Evolutionary conservation across 2,797 vertebrate species (phyloP), one percentile per base, ranked within the genome.

Genomic region (Acestrorhynchus altus): DNA sequence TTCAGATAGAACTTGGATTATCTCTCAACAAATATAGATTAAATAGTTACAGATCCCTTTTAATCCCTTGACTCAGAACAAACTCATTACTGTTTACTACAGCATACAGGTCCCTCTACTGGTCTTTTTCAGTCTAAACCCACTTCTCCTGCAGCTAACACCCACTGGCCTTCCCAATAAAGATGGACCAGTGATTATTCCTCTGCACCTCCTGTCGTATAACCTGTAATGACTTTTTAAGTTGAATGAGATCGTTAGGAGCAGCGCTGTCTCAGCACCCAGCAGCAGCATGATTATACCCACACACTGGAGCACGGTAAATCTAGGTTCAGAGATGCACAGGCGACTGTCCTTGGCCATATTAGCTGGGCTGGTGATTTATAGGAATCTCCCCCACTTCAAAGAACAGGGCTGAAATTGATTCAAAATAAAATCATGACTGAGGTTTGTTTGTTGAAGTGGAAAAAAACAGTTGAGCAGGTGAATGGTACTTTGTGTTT

Each of bases 241-340:
- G 88, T 85, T 87, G 88, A 87, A 88, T 83, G 85, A 85, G 88
- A 86, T 89, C 81, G 81, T 89, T 85, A 86, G 70, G 52, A 85
- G 70, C 22, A 61, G n/a, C 83, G 89, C 91, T 91, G 84, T 84
- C 81, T 90, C 87, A 91, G 91, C 86, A 85, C 72, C 84, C 77
- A 71, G 70, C 22, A 63, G 80, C 79, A 65, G 80, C 79, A 57
- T 81, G 80, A 90, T 88, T 88, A 87, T 87, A 87, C 85, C 77
- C 78, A 78, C 78, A 40, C 82, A 68, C 72, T 76, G 63, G 54
- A 69, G 46, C 60, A 39, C 63, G 61, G 69, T 86, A 88, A 84
- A 91, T 88, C 87, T 90, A 69, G 46, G 61, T 16, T 39, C 44
- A 28, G 75, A 79, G 68, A 83, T 76, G 83, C 68, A 79, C 82